phyloP scores from a whole-genome alignment of 2,113 vertebrate species.

The Pseudorasbora parva region DNA sequence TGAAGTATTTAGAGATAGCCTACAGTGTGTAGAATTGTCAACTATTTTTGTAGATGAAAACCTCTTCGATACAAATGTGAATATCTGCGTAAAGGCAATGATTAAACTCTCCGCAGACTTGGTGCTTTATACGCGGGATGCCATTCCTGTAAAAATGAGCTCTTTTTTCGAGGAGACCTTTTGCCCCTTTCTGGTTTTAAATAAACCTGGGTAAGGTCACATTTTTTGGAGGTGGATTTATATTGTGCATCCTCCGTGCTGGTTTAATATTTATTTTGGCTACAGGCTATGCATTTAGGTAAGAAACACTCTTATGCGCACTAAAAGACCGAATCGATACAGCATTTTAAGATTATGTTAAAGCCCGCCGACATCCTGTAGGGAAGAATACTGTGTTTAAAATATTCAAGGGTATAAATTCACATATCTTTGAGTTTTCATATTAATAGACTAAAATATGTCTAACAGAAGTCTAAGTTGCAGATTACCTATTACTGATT shows the following conservation, averaged over 20 bases:
- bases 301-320: neutral
- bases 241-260: neutral
- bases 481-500: too few species aligned
- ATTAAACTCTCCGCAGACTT: neutral
- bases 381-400: neutral
- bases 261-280: constrained; percentile 24
- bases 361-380: neutral
- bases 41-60: neutral
- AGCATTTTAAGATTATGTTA: neutral
- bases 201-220: neutral
- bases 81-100: neutral
- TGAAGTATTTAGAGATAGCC: neutral
- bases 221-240: neutral
- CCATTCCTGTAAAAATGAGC: neutral
- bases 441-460: neutral
- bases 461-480: neutral
- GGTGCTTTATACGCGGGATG: neutral
- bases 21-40: neutral
- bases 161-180: neutral
- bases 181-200: neutral
- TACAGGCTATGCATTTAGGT: neutral
- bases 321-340: neutral
- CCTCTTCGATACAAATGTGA: neutral
- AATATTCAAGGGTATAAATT: neutral
- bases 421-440: neutral